Conservation (phyloP, 1,140 invertebrate species). For the Diprion similis region DNA sequence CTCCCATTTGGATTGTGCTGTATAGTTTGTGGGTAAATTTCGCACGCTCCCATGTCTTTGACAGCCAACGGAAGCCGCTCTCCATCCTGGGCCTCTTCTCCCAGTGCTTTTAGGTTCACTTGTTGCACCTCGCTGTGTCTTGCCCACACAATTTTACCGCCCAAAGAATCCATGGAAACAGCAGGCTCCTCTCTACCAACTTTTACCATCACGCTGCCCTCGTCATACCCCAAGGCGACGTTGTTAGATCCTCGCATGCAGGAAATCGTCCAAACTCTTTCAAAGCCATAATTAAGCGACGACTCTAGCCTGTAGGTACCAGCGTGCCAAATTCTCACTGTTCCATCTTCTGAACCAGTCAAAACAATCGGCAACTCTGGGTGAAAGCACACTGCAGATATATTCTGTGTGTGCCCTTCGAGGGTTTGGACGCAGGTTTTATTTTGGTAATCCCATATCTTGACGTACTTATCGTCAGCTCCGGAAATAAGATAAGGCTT, state of each 20-base stretch:
- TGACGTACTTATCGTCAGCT: slow-evolving; percentile 95
- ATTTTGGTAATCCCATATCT: slow-evolving; percentile 99
- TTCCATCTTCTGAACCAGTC: slow-evolving; percentile 96
- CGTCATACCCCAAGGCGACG: slow-evolving; percentile 97
- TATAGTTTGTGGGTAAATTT: slow-evolving; percentile 99
- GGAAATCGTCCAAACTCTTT: slow-evolving; percentile 97
- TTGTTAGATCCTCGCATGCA: slow-evolving; percentile 96
- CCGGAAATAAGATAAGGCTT: slow-evolving; percentile 99
- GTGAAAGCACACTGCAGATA: slow-evolving; percentile 93
- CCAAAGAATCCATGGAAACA: slow-evolving; percentile 97
- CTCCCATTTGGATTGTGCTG: slow-evolving; percentile 98
- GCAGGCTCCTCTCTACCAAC: slow-evolving; percentile 98
- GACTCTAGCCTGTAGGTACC: slow-evolving; percentile 97
- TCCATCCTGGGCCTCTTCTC: slow-evolving; percentile 68
- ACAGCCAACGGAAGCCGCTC: slow-evolving; percentile 86
- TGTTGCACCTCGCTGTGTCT: slow-evolving; percentile 98
- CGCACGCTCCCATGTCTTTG: slow-evolving; percentile 99
- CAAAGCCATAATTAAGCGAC: slow-evolving; percentile 97
- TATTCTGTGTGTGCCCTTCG: slow-evolving; percentile 96
- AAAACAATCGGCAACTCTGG: slow-evolving; percentile 97
- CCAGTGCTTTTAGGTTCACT: slow-evolving; percentile 90
- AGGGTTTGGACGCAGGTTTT: slow-evolving; percentile 99
- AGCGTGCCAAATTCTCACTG: slow-evolving; percentile 96
- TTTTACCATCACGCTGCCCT: slow-evolving; percentile 97
- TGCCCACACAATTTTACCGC: slow-evolving; percentile 99